These are phyloP conservation scores for Serilophus lunatus DNA, from an alignment of 2,113 vertebrate species.

Conservation along the genomic window DNA sequence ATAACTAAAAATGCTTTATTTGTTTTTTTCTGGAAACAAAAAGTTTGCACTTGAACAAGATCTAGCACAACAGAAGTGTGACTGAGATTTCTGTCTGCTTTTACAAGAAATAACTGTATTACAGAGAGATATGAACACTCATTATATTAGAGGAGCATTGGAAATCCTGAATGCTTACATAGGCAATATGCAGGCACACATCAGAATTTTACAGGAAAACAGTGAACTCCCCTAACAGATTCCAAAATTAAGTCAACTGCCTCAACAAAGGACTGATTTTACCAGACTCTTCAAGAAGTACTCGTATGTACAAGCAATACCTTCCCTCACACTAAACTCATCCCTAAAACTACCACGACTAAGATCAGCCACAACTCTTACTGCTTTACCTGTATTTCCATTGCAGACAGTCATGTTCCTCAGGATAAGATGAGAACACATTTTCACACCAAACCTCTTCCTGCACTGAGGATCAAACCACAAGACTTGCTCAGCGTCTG, in stretches of 20 bases:
- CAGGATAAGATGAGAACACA: rapidly evolving
- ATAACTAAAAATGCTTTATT: neutral
- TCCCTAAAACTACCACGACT: neutral
- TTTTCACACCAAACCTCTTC: neutral
- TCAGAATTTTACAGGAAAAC: neutral
- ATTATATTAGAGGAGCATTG: neutral
- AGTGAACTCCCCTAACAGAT: neutral
- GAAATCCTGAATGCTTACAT: neutral
- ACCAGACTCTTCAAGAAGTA: neutral
- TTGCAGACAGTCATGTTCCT: neutral
- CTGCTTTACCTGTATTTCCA: neutral
- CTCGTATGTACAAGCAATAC: rapidly evolving
- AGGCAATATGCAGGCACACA: neutral
- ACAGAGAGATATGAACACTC: neutral
- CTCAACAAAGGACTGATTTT: neutral
- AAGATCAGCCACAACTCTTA: rapidly evolving
- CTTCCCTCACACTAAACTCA: neutral
- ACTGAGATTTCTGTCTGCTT: neutral
- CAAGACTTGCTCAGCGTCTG: neutral
- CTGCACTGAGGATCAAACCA: rapidly evolving
- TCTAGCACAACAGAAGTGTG: neutral
- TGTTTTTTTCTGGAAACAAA: neutral
- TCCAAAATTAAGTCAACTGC: neutral
- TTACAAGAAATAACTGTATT: neutral
- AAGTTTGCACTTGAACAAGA: neutral